Evolutionary conservation across 64 coral and sea anemone species (phyloP), one percentile per base, ranked within the genome.

Genomic region (Montipora foliosa): DNA sequence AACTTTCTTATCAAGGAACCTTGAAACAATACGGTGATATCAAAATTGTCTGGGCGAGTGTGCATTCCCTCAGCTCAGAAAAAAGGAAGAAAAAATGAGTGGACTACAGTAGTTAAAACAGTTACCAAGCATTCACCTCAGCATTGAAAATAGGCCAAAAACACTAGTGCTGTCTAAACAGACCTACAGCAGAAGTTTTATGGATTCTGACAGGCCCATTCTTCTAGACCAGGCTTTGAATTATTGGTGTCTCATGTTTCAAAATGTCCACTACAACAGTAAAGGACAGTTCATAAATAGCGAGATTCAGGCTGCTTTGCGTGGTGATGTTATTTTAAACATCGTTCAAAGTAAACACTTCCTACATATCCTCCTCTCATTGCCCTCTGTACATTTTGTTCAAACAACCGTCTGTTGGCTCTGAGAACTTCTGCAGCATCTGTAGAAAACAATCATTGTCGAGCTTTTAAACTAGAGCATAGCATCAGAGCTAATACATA

Each of bases 361-460:
- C 95, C 95, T 76, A 99, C 92, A 8, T 94, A 99, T 19, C 97
- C 97, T 53, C 97, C 97, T 29, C 97, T 89, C 97, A 99, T 99
- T 46, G 97, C 95, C 81, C 96, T 99, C 83, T 94, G 92, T 24
- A 99, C 97, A 87, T 99, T 99, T 84, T 99, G 97, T 86, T 99
- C 97, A 92, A 99, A 99, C 50, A 99, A 93, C 67, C 97, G 91
- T 89, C 97, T 89, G 61, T 99, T 99, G 71, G 89, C 87, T 84
- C 97, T 68, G 57, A 99, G 92, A 78, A 99, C 97, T 58, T 99
- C 97, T 76, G 97, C 97, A 29, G 97, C 97, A 75, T 99, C 97
- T 99, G 91, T 15, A 60, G 53, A 14, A 61, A 29, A 81, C 57
- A 72, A 29, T 4, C 22, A 22, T 37, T 37, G 37, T 37, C 1